Base-by-base conservation (phyloP, 92 coral and sea anemone species). In the Phenganax stokvisi region DNA sequence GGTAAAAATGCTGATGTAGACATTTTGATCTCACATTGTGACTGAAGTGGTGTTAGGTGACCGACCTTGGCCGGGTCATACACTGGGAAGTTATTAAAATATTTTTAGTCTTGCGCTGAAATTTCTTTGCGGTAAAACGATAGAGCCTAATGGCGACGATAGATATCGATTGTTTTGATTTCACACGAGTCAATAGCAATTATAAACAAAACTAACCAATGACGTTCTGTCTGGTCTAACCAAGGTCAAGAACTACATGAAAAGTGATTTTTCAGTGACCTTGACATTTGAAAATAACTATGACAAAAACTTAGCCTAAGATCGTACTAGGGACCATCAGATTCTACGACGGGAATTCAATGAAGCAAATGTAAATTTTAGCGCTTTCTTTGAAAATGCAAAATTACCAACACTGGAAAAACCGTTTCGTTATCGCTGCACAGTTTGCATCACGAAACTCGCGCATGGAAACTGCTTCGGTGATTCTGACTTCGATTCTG, bases 21-120 rank as follows among this genome's bases (percentile, higher is more conserved):
- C 11, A 12, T 16, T 30, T 30, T 53, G 47, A 28, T 68, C 12
- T 37, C 54, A 68, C 12, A 6, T 68, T 68, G 53, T 37, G 15
- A 30, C 12, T 30, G 54, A 12, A 10, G 30, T 8, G 0, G 9
- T 4, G 0, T 20, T 0, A 53, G 53, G 73, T 68, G 73, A 68
- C 73, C 73, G 73, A 68, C 73, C 73, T 68, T 68, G 73, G 16
- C 73, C 73, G 73, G 73, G 53, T 15, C 54, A 37, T 37, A 66
- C n/a, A 12, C 54, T 30, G 73, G 20, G 16, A 30, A 68, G 47
- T 64, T 64, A 20, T 17, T 64, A 12, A 11, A 2, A 64, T 64
- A 64, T 64, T 64, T 64, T 11, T 64, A 64, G 70, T 8, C 10
- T 17, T 20, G 47, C 47, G 47, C 0, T 68, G 73, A 17, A 53